Base-by-base conservation (phyloP, 2,888 invertebrate genomes). In the Plagiodera versicolora region DNA sequence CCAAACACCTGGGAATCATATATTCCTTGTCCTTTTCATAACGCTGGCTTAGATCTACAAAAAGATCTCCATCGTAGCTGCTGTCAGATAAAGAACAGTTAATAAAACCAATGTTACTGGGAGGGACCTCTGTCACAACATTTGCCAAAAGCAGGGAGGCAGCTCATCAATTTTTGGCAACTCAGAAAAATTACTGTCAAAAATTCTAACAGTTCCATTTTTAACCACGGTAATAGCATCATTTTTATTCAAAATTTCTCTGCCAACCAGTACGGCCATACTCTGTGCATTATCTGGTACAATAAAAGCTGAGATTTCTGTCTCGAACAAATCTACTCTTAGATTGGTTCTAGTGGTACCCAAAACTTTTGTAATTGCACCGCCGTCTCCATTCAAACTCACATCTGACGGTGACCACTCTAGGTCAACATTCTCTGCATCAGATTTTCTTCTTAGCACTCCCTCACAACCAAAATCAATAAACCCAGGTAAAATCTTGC, bases 181-280 rank as follows among this genome's bases (percentile, higher is more conserved):
- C n/a, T n/a, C n/a, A n/a, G n/a, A 30, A 58, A 17, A n/a, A 18
- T 16, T 24, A 45, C 32, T 9, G 54, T 32, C 4, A n/a, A n/a
- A n/a, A 52, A 45, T 24, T 44, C 30, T 20, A 46, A 58, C 6
- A 53, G 3, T 19, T 48, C 46, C 28, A 18, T 39, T 28, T 28
- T 28, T 39, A 8, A 57, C 45, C 10, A 57, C 57, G 44, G 51
- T 14, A 45, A 35, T n/a, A 19, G 52, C 56, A 39, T 14, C 39
- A 17, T n/a, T 3, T n/a, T 39, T 39, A 14, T 39, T 39, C 14
- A 39, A 39, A 14, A 55, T 47, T 1, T n/a, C 46, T 64, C 60
- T 68, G 69, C 65, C 67, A 9, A 68, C 51, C 35, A 69, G 67
- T 24, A 68, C 30, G 2, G 67, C 51, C 11, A 67, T 62, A 35